Evolutionary conservation across 2,888 invertebrate genomes (phyloP).

Genomic region (Hylaea fasciaria): DNA sequence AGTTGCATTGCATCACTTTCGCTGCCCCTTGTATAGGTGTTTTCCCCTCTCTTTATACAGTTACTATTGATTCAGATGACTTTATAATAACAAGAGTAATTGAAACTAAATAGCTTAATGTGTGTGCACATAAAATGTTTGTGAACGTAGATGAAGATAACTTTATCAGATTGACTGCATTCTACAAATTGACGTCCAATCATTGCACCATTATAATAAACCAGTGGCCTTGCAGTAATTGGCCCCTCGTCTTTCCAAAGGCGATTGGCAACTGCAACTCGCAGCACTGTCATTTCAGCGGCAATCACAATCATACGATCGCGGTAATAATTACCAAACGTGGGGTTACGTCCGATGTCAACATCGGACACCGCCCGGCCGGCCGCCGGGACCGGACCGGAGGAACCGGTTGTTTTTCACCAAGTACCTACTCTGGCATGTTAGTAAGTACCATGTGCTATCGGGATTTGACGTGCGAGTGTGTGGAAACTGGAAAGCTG

Average conservation of each 20-base stretch:
- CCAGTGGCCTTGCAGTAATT: slow-evolving; percentile 28
- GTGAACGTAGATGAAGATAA: too few species aligned
- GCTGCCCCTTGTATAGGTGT: neutral
- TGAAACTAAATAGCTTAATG: neutral
- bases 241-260: slow-evolving; percentile 26
- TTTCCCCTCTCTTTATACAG: neutral
- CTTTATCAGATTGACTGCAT: too few species aligned
- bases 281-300: slow-evolving; percentile 24
- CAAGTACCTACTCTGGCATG: too few species aligned
- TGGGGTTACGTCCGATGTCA: slow-evolving; percentile 34
- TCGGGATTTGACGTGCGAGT: slow-evolving; percentile 6
- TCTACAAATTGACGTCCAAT: neutral
- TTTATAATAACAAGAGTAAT: neutral
- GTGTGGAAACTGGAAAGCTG: slow-evolving; percentile 7
- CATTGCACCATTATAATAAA: slow-evolving; percentile 10
- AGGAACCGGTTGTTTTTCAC: slow-evolving; percentile 17
- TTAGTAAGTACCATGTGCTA: neutral
- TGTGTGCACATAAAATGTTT: too few species aligned
- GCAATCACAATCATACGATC: slow-evolving; percentile 38
- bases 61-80: too few species aligned
- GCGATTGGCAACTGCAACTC: slow-evolving; percentile 28
- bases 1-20: slow-evolving; percentile 18
- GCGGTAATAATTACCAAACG: slow-evolving; percentile 35
- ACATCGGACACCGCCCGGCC: slow-evolving; percentile 24
- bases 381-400: slow-evolving; percentile 6